Percentiles rank a stretch among this genome's conserved stretches.
Evolutionary conservation across 2,797 vertebrate genomes (phyloP).

Genomic region (Pantherophis alleghaniensis): DNA sequence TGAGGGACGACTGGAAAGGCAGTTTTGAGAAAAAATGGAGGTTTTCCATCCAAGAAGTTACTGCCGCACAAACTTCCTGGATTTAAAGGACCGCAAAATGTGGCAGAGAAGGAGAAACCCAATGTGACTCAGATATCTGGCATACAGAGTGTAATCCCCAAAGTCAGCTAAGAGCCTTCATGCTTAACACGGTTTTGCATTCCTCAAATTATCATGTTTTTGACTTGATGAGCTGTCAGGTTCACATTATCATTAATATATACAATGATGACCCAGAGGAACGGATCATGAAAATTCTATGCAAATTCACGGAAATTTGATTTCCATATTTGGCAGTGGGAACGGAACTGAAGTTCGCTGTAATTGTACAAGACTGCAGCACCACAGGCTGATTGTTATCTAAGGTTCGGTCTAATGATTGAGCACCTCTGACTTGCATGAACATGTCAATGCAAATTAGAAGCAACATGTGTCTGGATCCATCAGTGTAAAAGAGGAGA

Average conservation of each 20-base stretch:
- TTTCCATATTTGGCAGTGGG: neutral
- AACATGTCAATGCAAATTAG: neutral
- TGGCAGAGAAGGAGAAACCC: neutral
- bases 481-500: neutral
- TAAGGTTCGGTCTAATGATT: neutral
- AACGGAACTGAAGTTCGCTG: neutral
- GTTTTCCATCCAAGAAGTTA: neutral
- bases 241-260: neutral
- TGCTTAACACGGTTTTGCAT: neutral
- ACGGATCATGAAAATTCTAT: neutral
- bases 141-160: neutral
- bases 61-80: neutral
- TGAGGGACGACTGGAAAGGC: neutral
- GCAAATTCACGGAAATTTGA: neutral
- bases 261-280: neutral
- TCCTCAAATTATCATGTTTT: neutral
- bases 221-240: neutral
- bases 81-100: neutral
- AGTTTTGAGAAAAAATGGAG: neutral
- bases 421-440: neutral
- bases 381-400: neutral
- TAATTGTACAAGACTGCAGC: neutral
- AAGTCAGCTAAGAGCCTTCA: neutral
- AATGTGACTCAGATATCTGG: neutral
- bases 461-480: neutral